Percentiles rank a stretch among this genome's conserved stretches.
Conservation (phyloP, 2,113 vertebrate genomes). For the Pygoscelis antarcticus region DNA sequence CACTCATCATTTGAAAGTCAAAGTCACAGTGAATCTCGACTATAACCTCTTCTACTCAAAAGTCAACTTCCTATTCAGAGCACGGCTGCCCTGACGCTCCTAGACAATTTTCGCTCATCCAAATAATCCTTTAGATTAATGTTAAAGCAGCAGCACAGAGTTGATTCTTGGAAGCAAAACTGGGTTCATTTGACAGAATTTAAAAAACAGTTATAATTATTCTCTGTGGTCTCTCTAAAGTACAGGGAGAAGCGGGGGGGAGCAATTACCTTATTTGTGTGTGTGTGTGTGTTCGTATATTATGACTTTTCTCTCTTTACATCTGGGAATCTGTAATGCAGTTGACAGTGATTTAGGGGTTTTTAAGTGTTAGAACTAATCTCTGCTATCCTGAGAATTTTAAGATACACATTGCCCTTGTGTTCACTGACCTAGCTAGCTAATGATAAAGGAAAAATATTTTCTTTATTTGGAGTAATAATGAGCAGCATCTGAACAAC, state of each 20-base stretch:
- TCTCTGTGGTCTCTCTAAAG: constrained; percentile 25
- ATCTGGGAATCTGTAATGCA: not conserved
- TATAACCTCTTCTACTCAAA: not conserved
- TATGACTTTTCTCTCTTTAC: not conserved
- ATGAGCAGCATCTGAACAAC: constrained; percentile 30
- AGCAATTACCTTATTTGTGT: constrained; percentile 17
- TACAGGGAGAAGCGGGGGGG: not conserved
- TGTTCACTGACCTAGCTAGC: constrained; percentile 22
- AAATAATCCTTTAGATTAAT: not conserved
- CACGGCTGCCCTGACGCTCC: not conserved
- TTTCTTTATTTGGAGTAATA: constrained; percentile 42
- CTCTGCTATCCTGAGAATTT: constrained; percentile 1
- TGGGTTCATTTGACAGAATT: constrained; percentile 10
- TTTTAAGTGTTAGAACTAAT: constrained; percentile 23
- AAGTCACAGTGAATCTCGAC: not conserved
- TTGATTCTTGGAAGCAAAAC: constrained; percentile 21
- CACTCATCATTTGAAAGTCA: not conserved
- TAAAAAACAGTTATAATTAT: constrained; percentile 29
- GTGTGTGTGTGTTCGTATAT: not conserved
- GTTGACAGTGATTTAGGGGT: not conserved
- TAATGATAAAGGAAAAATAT: constrained; percentile 3
- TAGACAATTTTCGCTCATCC: not conserved
- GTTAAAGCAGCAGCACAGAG: not conserved
- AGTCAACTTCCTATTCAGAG: not conserved
- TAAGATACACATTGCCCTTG: not conserved